Percentiles rank a stretch among this genome's conserved stretches.
Conservation (phyloP, 2,888 invertebrate species). For the Eupithecia abbreviata region DNA sequence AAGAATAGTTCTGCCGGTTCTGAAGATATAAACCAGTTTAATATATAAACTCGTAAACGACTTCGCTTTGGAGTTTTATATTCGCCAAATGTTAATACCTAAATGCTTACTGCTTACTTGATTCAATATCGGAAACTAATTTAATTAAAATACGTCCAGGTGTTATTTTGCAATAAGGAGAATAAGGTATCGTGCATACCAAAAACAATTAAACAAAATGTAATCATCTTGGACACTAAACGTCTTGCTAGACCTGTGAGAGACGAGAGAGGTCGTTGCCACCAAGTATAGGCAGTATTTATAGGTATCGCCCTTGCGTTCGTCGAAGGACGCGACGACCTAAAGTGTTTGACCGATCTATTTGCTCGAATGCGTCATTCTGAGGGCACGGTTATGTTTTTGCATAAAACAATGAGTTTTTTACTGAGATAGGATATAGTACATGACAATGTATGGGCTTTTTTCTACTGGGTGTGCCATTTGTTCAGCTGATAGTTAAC, state of each 20-base stretch:
- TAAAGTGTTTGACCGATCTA: constrained; percentile 53
- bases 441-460: not conserved
- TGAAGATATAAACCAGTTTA: not conserved
- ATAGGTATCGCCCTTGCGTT: constrained; percentile 67
- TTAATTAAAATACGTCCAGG: not conserved
- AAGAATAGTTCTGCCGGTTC: not conserved
- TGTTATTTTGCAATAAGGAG: not conserved
- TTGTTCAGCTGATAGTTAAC: constrained; percentile 3
- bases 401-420: not conserved
- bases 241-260: constrained; percentile 46
- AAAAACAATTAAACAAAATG: not conserved
- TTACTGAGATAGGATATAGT: not conserved
- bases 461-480: constrained; percentile 2
- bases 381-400: constrained; percentile 1
- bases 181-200: no score
- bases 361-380: constrained; percentile 42
- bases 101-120: not conserved
- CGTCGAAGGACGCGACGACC: constrained; percentile 58
- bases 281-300: constrained; percentile 58
- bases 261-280: constrained; percentile 53
- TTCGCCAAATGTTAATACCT: no score
- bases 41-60: not conserved
- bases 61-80: not conserved
- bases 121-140: no score
- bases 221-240: not conserved